Evolutionary conservation across 2,113 vertebrate genomes (phyloP), one percentile per base, ranked within the genome.

Genomic region (Lamprologus sp.): DNA sequence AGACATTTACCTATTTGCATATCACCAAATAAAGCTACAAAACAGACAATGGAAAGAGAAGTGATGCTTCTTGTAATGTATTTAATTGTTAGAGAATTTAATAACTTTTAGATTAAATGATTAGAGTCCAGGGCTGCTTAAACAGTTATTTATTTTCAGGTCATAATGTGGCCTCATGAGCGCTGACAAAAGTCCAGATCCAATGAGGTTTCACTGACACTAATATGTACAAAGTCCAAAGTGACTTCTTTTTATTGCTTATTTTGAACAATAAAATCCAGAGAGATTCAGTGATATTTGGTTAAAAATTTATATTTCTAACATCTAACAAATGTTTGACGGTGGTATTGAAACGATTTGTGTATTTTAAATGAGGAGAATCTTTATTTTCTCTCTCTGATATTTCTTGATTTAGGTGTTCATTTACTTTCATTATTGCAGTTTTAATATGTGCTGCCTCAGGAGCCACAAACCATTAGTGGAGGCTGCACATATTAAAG

Each of bases 271-370:
- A 73, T 7, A 17, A 45, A 73, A 26, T 10, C 68, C 68, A 17
- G 8, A 42, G 12, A 45, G 4, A 73, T 73, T 26, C 37, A 3
- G n/a, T 26, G 65, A 17, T 26, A 3, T 26, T 42, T 73, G 3
- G 1, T 13, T 37, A 0, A 0, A 70, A 10, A 9, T 0, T 7
- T 2, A 26, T 17, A 28, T 47, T 75, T 47, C 15, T 0, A 65
- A 65, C n/a, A 47, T 75, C 14, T 11, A 47, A 28, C 42, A 75
- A 28, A 28, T 28, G 40, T 47, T 75, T 75, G 23, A 75, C 0
- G 6, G 15, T 7, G 23, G 13, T 0, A 26, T 47, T 6, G 0
- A 75, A 47, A 75, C 0, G 0, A 26, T 47, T 75, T 47, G 9
- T 7, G 3, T 3, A 19, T 47, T 75, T 28, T 28, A 75, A 11